phyloP scores from a whole-genome alignment of 2,797 vertebrate genomes.

The Chanos chanos region DNA sequence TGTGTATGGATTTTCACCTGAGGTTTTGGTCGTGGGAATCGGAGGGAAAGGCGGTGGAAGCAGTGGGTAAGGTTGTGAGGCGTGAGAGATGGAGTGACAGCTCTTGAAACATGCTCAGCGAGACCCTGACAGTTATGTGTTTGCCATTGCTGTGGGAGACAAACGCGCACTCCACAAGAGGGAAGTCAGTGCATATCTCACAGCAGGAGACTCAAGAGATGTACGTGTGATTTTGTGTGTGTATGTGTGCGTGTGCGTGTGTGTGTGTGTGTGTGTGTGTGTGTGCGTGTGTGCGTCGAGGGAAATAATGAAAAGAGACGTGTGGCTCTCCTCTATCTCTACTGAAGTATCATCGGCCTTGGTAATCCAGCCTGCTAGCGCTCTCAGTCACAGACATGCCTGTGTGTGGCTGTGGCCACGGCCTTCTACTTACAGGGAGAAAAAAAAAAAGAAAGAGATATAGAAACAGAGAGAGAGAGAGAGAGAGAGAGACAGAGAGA shows the following conservation, averaged over 20 bases:
- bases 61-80: too few relatives aligned
- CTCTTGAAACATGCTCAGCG: background rate
- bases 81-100: too few relatives aligned
- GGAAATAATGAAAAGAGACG: conserved; percentile 12
- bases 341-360: conserved; percentile 67
- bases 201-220: background rate
- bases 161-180: background rate
- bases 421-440: conserved; percentile 12
- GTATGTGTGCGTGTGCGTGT: background rate
- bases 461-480: background rate
- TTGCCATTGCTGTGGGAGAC: background rate
- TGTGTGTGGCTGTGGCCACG: conserved; percentile 16
- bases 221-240: background rate
- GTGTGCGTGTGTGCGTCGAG: background rate
- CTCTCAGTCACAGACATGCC: conserved; percentile 8
- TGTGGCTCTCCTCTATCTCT: conserved; percentile 55
- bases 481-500: background rate
- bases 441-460: background rate
- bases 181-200: conserved; percentile 4
- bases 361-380: conserved; percentile 61
- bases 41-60: too few relatives aligned
- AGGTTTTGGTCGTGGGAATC: conserved; percentile 5
- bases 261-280: background rate
- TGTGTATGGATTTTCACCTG: background rate
- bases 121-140: background rate